phyloP scores from a whole-genome alignment of 2,888 invertebrate genomes.

The Mesorhabditis spiculigera region DNA sequence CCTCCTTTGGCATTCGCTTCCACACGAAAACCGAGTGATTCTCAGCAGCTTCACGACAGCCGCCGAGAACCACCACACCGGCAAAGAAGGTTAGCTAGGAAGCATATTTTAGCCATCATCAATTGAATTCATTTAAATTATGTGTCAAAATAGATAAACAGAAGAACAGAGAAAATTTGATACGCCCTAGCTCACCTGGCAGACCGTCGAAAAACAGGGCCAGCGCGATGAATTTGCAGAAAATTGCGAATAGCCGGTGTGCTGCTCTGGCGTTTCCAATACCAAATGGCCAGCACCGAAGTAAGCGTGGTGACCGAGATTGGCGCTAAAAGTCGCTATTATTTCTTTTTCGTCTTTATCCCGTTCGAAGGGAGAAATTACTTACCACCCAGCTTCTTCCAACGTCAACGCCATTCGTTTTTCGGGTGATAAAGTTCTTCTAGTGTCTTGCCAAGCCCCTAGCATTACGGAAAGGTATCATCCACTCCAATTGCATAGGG shows the following conservation, averaged over 20 bases:
- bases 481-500: conserved; percentile 57
- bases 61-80: conserved; percentile 55
- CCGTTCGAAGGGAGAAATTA: not conserved
- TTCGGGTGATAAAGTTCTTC: conserved; percentile 45
- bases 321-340: conserved; percentile 30
- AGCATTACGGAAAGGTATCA: conserved; percentile 42
- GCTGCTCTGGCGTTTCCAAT: conserved; percentile 54
- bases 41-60: conserved; percentile 53
- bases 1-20: conserved; percentile 43
- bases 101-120: not conserved
- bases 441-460: conserved; percentile 58
- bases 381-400: conserved; percentile 52
- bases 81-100: conserved; percentile 55
- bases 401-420: conserved; percentile 52
- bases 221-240: conserved; percentile 56
- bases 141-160: not conserved
- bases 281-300: conserved; percentile 54
- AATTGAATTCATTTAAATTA: not conserved
- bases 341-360: not conserved
- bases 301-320: conserved; percentile 56
- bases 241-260: conserved; percentile 57
- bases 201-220: conserved; percentile 56
- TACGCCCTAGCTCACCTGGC: conserved; percentile 34
- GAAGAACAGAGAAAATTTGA: not conserved
- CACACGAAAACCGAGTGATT: conserved; percentile 56